Conservation (phyloP, 2,888 invertebrate genomes). For the Linnaemya tessellans region DNA sequence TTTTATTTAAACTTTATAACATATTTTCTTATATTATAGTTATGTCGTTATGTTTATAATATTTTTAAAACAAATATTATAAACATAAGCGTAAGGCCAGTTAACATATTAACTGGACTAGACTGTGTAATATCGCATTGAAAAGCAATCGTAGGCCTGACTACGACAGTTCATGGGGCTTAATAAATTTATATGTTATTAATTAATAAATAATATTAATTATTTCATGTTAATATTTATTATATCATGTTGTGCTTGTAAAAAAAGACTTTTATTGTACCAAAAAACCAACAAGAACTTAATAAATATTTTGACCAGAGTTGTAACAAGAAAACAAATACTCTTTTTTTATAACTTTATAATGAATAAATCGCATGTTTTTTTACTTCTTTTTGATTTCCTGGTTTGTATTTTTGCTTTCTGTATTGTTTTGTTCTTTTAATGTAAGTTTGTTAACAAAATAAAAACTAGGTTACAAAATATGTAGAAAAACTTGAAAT, state of each 20-base stretch:
- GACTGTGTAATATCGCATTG: no score
- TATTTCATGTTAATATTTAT: not conserved
- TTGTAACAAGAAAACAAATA: slow-evolving; percentile 37
- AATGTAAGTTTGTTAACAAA: slow-evolving; percentile 43
- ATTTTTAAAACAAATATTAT: no score
- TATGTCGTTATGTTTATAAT: no score
- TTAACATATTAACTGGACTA: no score
- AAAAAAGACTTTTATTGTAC: not conserved
- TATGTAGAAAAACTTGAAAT: not conserved
- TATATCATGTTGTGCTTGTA: not conserved
- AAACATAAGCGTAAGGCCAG: no score
- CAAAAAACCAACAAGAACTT: slow-evolving; percentile 34
- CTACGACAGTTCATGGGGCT: no score
- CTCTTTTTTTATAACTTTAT: slow-evolving; percentile 1
- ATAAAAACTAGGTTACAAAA: not conserved
- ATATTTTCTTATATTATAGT: no score
- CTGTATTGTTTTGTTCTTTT: slow-evolving; percentile 29
- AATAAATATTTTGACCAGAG: slow-evolving; percentile 51
- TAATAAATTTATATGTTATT: no score
- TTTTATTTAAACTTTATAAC: no score
- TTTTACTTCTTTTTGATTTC: slow-evolving; percentile 47
- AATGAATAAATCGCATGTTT: slow-evolving; percentile 68
- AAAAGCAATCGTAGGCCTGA: no score
- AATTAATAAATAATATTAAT: no score
- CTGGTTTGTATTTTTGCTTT: slow-evolving; percentile 38